Evolutionary conservation across 2,888 invertebrate genomes (phyloP), one percentile per base, ranked within the genome.

Genomic region (Digitonthophagus gazella): DNA sequence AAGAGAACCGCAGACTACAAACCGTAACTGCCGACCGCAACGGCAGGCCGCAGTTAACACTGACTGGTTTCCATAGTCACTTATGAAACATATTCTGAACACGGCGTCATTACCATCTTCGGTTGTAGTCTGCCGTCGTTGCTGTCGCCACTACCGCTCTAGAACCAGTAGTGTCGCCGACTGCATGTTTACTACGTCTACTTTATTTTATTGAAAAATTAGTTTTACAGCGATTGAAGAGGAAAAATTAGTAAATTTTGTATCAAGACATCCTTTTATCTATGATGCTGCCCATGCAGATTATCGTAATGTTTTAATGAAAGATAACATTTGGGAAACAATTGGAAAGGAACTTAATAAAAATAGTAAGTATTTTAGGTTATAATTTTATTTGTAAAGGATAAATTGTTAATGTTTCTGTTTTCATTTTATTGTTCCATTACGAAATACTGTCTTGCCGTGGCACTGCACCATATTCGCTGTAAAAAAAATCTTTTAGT

Each of bases 91-190:
- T 55, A 64, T 67, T 67, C 67, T n/a, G 64, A 67, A 56, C 18
- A 55, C 64, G 20, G 54, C 67, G 64, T 19, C 54, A 67, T 56
- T 64, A 56, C 15, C 54, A 56, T 15, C 54, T 15, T 57, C 15
- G 15, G 15, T 66, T 15, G 58, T 28, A 28, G n/a, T 28, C 11
- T 28, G 67, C 57, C 19, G 16, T 54, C 16, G 19, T 58, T 15
- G 67, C 67, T 22, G 19, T 20, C 58, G 19, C 58, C 67, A 58
- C 57, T 28, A 19, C 22, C 19, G 58, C 11, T 67, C 67, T 6
- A 14, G 67, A 67, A 67, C 67, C 67, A 67, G 58, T 67, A 20
- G 19, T 67, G 20, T 14, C 67, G 67, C 67, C 22, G 20, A 67
- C 58, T 20, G 58, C 67, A 58, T 6, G 54, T 11, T 16, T 1